These are phyloP conservation scores for Anoncus sp. DNA, from an alignment of 2,888 invertebrate species.

Conservation along the genomic window DNA sequence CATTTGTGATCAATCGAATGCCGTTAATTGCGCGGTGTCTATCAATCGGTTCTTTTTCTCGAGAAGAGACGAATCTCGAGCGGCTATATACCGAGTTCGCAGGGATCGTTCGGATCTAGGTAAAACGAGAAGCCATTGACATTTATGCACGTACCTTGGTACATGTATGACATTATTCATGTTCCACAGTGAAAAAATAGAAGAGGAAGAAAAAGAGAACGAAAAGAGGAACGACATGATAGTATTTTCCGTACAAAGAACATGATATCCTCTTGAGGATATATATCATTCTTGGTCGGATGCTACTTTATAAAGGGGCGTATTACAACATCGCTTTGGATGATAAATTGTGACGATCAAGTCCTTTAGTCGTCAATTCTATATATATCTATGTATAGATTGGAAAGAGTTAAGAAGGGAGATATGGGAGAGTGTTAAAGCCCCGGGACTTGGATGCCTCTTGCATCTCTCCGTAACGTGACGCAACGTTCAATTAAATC, in stretches of 20 bases:
- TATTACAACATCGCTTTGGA: neutral
- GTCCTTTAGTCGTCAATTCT: neutral
- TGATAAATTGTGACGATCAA: neutral
- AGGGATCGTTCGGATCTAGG: constrained; percentile 34
- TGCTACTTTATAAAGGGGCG: neutral
- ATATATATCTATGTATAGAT: neutral
- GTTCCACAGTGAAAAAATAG: too few relatives aligned
- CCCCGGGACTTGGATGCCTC: neutral
- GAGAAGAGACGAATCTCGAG: constrained; percentile 58
- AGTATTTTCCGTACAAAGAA: constrained; percentile 34
- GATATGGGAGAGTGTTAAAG: neutral
- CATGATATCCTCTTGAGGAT: neutral
- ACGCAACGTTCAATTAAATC: constrained; percentile 77
- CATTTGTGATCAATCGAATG: constrained; percentile 62
- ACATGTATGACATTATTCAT: constrained; percentile 24
- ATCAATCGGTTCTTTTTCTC: constrained; percentile 49
- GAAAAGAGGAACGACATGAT: constrained; percentile 1
- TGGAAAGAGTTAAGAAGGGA: neutral
- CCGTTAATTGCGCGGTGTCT: constrained; percentile 49
- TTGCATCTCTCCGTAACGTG: constrained; percentile 64
- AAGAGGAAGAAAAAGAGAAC: too few relatives aligned
- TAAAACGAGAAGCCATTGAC: constrained; percentile 43
- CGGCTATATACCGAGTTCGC: constrained; percentile 1
- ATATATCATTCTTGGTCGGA: neutral
- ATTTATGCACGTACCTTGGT: too few relatives aligned